A percentile compares a stretch with the other conserved stretches of the same genome.
These are phyloP conservation scores for Gymnodraco acuticeps DNA, from an alignment of 2,797 vertebrate genomes.

Conservation along the genomic window DNA sequence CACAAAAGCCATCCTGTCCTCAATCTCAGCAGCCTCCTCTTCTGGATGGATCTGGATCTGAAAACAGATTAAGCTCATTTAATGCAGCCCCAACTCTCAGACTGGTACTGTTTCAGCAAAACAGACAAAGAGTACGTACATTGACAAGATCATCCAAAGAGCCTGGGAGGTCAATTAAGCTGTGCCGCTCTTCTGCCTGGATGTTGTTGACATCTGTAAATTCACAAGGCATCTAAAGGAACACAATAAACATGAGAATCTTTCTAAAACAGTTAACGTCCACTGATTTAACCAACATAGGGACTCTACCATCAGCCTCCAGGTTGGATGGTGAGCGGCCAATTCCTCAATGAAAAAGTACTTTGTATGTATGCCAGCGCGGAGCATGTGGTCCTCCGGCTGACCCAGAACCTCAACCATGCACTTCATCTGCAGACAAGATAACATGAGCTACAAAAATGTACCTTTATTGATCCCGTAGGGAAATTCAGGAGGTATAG, in stretches of 20 bases:
- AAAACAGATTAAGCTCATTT: slow-evolving; percentile 4
- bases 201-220: background rate
- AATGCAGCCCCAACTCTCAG: background rate
- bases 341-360: slow-evolving; percentile 23
- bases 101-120: background rate
- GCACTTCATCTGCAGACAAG: slow-evolving; percentile 36
- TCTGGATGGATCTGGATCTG: slow-evolving; percentile 26
- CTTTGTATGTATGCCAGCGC: background rate
- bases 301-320: slow-evolving; percentile 19
- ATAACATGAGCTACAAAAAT: too few relatives aligned
- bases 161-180: background rate
- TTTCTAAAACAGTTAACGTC: too few relatives aligned
- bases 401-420: slow-evolving; percentile 45
- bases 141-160: slow-evolving; percentile 27
- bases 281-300: background rate
- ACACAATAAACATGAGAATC: background rate
- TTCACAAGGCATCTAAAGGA: slow-evolving; percentile 24
- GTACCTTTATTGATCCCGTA: too few relatives aligned
- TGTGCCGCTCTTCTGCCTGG: background rate
- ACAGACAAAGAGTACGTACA: slow-evolving; percentile 5
- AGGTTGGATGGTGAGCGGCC: background rate
- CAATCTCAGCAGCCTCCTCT: background rate
- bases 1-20: slow-evolving; percentile 30
- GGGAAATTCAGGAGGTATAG: too few relatives aligned
- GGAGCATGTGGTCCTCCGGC: slow-evolving; percentile 23